Base-by-base conservation (phyloP, 1,140 invertebrate genomes). In the Planococcus citri region DNA sequence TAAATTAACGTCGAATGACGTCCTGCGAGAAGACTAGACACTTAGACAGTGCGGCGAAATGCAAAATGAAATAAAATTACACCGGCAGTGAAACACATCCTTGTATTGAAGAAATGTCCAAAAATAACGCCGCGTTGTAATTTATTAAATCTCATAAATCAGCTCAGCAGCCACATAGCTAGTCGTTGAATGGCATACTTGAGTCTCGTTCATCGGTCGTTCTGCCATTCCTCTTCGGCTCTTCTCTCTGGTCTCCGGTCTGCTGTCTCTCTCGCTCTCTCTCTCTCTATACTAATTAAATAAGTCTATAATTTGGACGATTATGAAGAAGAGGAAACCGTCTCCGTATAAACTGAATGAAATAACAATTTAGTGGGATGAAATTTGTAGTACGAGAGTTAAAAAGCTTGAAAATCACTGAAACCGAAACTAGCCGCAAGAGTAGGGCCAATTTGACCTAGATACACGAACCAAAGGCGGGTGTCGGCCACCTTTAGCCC, bases 351-450 rank as follows among this genome's bases (percentile, higher is more conserved):
- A 51, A 51, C 4, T 51, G 41, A 51, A 51, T 51, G 41, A 51
- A 51, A 51, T 51, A 51, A 51, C n/a, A 51, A 51, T 51, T 51
- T 51, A 17, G 41, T 51, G 41, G 41, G 41, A 51, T 51, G 41
- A 51, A 17, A 51, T 51, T 51, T 20, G 41, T 51, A 51, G n/a
- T 37, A 37, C n/a, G n/a, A 4, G n/a, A 14, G 41, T 51, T 51
- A 64, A 64, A 64, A 64, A 64, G 60, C 60, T n/a, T 64, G 60
- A 64, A 24, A 64, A 64, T 64, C 60, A 64, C 60, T 64, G 60
- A 25, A 64, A 64, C 60, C 60, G 60, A 64, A 64, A 24, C 22
- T 14, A 60, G 20, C n/a, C n/a, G 17, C 21, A 64, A 64, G 25
- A 64, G 60, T 64, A 64, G 25, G 60, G 60, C 60, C 60, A 64